Base-by-base conservation (phyloP, 2,113 vertebrate genomes). In the Ceyx margarethae region DNA sequence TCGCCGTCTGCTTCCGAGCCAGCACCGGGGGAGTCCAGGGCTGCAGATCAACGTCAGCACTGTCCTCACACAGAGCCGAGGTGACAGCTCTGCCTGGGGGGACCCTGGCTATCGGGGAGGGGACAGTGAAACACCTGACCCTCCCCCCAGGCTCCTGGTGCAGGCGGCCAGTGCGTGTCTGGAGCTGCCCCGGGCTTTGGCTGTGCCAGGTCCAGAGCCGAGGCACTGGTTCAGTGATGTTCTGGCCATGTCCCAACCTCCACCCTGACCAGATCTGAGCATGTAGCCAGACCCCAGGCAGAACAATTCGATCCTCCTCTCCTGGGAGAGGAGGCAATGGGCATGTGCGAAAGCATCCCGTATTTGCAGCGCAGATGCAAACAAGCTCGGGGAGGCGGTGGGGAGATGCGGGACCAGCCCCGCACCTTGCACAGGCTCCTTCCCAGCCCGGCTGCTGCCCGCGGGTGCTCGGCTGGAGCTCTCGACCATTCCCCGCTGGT, bases 121-220 rank as follows among this genome's bases (percentile, higher is more conserved):
- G n/a, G 31, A 13, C 31, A 13, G 57, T 3, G 2, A 40, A 78
- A 18, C 66, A 4, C 33, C 57, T 16, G 33, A 13, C 21, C 25
- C 53, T 10, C 7, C 3, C 46, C 15, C 8, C 2, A 5, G 37
- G 45, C 56, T 40, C 21, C 14, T 1, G 1, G 12, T 29, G 46
- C 40, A 13, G 16, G 8, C 1, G 6, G 64, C 54, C 4, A 4
- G 28, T 1, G 23, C 8, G 43, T 13, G 13, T 21, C 72, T 35
- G 54, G 37, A 13, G 77, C 68, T 53, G 69, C 22, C 26, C 26
- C 0, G 17, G 62, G 72, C 25, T 58, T 29, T 26, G 62, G 20
- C 35, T 31, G 54, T 1, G 3, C 5, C 1, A 0, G 14, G 11
- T 23, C 57, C 29, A 10, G 23, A 29, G 11, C 15, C 0, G 1